A percentile compares a stretch with the other conserved stretches of the same genome.
Evolutionary conservation across 2,888 invertebrate genomes (phyloP).

Genomic region (Dryobota labecula): DNA sequence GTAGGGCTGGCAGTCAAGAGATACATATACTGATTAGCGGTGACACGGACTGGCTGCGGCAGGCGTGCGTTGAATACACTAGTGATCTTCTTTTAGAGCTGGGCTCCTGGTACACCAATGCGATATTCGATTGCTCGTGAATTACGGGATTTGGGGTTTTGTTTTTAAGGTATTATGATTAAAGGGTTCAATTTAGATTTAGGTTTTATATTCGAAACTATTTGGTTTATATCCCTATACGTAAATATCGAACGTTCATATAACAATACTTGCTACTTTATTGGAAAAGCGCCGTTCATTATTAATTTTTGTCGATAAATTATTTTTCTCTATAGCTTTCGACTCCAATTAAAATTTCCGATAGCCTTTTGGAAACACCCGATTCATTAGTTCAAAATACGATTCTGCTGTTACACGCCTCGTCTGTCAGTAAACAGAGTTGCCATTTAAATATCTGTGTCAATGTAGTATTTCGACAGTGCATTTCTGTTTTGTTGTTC

Average conservation of each 20-base stretch:
- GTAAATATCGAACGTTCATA: background rate
- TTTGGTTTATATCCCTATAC: background rate
- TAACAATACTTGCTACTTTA: background rate
- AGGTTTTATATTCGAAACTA: background rate
- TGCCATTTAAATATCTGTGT: constrained; percentile 62
- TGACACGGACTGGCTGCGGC: constrained; percentile 69
- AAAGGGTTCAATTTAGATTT: background rate
- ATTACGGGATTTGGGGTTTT: background rate
- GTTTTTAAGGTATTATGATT: constrained; percentile 3
- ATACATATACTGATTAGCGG: constrained; percentile 82
- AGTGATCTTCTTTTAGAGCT: constrained; percentile 65
- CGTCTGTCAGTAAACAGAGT: constrained; percentile 55
- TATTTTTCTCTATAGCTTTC: constrained; percentile 39
- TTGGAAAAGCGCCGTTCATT: constrained; percentile 18
- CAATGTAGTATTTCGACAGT: constrained; percentile 55
- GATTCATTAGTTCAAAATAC: constrained; percentile 62
- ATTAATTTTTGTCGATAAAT: constrained; percentile 33
- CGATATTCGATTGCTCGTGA: constrained; percentile 41
- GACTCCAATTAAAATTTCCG: constrained; percentile 57
- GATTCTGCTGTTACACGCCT: constrained; percentile 47
- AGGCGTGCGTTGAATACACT: constrained; percentile 73
- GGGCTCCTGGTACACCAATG: constrained; percentile 54
- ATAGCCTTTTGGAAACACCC: constrained; percentile 39
- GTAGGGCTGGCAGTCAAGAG: constrained; percentile 72
- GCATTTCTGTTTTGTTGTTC: constrained; percentile 54